Evolutionary conservation across 2,797 vertebrate genomes (phyloP).

Genomic region (Manis javanica): DNA sequence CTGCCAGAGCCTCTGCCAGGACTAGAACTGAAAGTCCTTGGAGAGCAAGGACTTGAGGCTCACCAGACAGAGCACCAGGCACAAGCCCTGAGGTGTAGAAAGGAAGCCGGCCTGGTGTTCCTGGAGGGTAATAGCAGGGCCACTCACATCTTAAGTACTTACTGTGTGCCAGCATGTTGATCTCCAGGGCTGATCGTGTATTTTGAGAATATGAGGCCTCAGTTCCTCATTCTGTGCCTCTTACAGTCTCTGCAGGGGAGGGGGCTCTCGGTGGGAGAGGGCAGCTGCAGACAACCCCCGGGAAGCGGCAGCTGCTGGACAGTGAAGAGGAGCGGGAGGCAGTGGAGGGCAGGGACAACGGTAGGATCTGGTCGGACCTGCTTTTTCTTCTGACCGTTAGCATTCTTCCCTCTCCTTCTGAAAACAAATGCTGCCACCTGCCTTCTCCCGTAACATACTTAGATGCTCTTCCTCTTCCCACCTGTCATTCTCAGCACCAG

Average conservation of each 20-base stretch:
- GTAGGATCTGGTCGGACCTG: neutral
- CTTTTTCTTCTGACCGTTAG: neutral
- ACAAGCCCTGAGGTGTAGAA: slow-evolving; percentile 86
- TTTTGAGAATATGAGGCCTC: neutral
- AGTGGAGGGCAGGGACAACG: neutral
- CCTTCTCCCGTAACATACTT: neutral
- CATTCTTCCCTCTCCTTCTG: neutral
- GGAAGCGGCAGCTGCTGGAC: slow-evolving; percentile 69
- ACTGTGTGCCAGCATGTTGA: neutral
- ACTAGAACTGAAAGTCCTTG: neutral
- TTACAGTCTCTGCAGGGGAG: slow-evolving; percentile 42
- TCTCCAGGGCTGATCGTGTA: neutral
- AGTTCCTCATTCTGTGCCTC: slow-evolving; percentile 3
- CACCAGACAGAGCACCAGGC: slow-evolving; percentile 78
- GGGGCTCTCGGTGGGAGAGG: neutral
- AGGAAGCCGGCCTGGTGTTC: slow-evolving; percentile 6
- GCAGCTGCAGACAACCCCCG: neutral
- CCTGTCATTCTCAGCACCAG: neutral
- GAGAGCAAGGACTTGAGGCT: neutral
- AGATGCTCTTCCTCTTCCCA: neutral
- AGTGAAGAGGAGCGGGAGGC: slow-evolving; percentile 65
- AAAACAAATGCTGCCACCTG: neutral
- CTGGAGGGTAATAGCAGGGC: neutral
- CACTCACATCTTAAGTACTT: neutral
- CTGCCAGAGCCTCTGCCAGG: neutral